Evolutionary conservation across 2,888 invertebrate genomes (phyloP), one percentile per base, ranked within the genome.

Genomic region (Polyploca ridens): DNA sequence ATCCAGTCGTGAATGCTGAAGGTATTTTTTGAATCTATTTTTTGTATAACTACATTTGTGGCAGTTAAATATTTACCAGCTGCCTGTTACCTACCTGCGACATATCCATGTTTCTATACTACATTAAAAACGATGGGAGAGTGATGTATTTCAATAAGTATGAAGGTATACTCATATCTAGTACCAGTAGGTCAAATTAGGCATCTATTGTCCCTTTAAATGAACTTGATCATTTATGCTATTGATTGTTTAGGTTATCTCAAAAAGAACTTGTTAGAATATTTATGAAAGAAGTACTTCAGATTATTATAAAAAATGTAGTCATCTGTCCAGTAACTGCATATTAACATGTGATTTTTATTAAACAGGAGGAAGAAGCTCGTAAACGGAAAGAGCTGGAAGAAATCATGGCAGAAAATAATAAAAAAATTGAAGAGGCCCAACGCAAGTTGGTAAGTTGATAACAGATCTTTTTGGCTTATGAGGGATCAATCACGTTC

Each of bases 391-490:
- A 98, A 95, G 98, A 98, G 94, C 96, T 99, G 89, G 99, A 99
- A 95, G 96, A 96, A 93, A 99, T 99, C 94, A 97, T 99, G 96
- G 98, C 98, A 83, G 99, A 99, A 95, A 99, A 99, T 95, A 99
- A 99, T 96, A 96, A 96, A 93, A 99, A 99, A 95, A 98, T 99
- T 77, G 99, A 99, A 94, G 99, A 99, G 90, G 99, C 99, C 77
- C 99, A 99, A 95, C 96, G 97, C 86, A 98, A 98, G 96, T 95
- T 99, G 96, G 99, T 99, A 90, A 95, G 96, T 94, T 44, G 33
- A 7, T 35, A 19, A 54, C 27, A 33, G 3, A 14, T 6, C 5
- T 14, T 46, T 46, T 14, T 46, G 2, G 1, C 7, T n/a, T 6
- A n/a, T 46, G 0, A 44, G 5, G n/a, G n/a, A 46, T n/a, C 5